Conservation (phyloP, 2,113 vertebrate genomes). For the Mus spicilegus region DNA sequence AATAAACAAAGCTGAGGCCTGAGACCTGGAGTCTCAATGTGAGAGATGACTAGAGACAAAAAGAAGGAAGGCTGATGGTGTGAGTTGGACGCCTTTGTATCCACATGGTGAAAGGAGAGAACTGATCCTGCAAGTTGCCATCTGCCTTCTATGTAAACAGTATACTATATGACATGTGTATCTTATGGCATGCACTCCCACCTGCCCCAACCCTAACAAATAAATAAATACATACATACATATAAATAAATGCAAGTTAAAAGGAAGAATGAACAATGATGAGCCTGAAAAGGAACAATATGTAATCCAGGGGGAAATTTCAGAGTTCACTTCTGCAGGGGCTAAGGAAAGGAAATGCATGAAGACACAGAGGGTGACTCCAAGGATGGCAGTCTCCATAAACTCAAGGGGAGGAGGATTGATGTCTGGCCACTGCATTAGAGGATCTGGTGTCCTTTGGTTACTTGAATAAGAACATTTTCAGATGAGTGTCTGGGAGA, state of each 20-base stretch:
- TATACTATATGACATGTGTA: not conserved
- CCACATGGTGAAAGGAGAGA: not conserved
- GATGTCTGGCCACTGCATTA: not conserved
- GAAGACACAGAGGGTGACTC: fast-evolving
- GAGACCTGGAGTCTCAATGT: not conserved
- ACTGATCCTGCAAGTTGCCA: not conserved
- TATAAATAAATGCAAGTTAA: not conserved
- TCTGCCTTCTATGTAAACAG: not conserved
- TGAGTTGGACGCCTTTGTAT: not conserved
- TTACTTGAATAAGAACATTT: not conserved
- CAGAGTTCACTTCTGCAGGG: not conserved
- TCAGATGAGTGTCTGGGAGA: not conserved
- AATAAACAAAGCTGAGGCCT: not conserved
- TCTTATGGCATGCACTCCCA: too few relatives aligned
- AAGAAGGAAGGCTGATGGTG: not conserved
- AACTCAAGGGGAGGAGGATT: not conserved
- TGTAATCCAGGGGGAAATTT: not conserved
- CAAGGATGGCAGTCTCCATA: not conserved
- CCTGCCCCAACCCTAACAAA: not conserved
- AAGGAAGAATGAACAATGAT: not conserved
- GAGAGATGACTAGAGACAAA: not conserved
- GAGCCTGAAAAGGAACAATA: not conserved
- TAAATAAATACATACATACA: not conserved
- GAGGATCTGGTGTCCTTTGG: not conserved
- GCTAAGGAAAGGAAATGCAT: not conserved